Conservation (phyloP, 2,113 vertebrate genomes). For the Phasianus colchicus region DNA sequence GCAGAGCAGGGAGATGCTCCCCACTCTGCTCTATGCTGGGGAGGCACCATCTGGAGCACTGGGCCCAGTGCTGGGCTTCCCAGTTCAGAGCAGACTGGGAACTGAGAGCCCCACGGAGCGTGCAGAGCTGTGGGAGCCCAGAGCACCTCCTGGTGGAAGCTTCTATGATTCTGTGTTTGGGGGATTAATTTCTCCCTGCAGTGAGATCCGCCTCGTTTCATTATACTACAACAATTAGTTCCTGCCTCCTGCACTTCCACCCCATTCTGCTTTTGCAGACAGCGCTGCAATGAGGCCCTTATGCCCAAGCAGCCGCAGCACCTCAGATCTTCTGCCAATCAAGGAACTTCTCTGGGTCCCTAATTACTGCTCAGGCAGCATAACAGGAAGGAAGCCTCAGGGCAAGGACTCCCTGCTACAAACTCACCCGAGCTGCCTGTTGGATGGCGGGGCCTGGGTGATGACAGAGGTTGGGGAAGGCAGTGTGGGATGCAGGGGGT, state of each 20-base stretch:
- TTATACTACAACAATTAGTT: neutral
- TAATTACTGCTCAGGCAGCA: neutral
- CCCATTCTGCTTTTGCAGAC: neutral
- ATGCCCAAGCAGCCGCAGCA: neutral
- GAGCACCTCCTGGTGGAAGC: no score
- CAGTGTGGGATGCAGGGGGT: slow-evolving; percentile 91
- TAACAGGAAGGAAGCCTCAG: neutral
- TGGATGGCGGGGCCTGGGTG: slow-evolving; percentile 94
- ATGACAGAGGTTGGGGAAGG: slow-evolving; percentile 97
- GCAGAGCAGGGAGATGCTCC: no score
- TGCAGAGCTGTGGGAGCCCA: no score
- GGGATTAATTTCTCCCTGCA: neutral
- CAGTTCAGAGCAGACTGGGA: no score
- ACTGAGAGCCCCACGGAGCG: no score
- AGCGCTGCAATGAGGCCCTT: neutral
- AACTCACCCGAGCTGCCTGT: slow-evolving; percentile 92
- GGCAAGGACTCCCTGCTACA: accelerated
- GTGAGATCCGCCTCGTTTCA: neutral
- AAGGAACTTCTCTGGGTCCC: neutral
- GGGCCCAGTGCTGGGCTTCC: no score
- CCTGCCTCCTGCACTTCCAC: neutral
- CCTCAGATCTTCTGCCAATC: neutral
- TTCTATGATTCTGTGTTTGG: neutral
- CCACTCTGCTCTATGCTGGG: no score
- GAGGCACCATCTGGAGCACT: no score